Percentiles rank a stretch among this genome's conserved stretches.
These are phyloP conservation scores for Brachionus rotundiformis DNA, from an alignment of 1,140 invertebrate species.

Conservation along the genomic window DNA sequence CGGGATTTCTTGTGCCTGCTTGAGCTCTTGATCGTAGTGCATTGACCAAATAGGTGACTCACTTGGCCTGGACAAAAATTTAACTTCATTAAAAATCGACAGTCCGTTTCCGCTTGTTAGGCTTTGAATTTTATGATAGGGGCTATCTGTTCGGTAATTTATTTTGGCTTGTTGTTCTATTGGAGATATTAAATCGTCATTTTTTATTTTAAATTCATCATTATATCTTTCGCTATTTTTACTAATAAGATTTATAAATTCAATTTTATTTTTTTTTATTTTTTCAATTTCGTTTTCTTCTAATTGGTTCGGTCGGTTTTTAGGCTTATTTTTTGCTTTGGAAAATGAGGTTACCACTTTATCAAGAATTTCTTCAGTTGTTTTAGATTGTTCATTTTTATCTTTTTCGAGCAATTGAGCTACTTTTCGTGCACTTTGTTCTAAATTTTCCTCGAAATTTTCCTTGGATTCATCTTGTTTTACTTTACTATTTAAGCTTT, in stretches of 20 bases:
- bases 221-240: neutral
- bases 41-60: slow-evolving; percentile 42
- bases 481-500: neutral
- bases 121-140: slow-evolving; percentile 26
- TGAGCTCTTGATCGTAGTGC: slow-evolving; percentile 12
- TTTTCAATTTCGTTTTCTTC: neutral
- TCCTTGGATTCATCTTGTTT: too few relatives aligned
- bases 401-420: neutral
- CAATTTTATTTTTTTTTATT: neutral
- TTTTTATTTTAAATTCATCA: neutral
- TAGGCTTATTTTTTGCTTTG: neutral
- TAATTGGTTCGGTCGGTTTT: neutral
- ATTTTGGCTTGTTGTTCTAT: neutral
- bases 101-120: neutral
- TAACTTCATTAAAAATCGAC: neutral
- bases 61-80: neutral
- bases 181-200: neutral
- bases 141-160: neutral
- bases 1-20: neutral
- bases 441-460: neutral
- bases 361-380: neutral
- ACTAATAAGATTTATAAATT: neutral
- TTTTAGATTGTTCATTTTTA: neutral
- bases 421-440: neutral
- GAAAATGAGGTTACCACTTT: neutral